Evolutionary conservation across 2,888 invertebrate species (phyloP).

Genomic region (Tinea semifulvella): DNA sequence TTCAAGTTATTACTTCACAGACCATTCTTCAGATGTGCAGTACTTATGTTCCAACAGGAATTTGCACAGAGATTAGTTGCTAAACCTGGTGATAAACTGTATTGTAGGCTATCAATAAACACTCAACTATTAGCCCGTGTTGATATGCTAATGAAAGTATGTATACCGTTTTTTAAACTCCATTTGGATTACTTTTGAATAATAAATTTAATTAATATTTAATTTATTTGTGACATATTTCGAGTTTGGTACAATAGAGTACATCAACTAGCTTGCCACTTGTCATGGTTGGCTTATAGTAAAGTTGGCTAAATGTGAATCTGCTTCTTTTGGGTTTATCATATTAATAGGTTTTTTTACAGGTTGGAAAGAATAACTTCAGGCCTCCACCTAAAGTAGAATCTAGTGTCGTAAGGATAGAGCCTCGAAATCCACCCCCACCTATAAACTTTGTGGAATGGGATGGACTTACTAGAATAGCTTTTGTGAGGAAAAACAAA

Average conservation of each 20-base stretch:
- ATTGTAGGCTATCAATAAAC: slow-evolving; percentile 95
- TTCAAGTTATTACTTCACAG: slow-evolving; percentile 93
- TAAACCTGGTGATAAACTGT: slow-evolving; percentile 96
- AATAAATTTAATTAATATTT: too few species aligned
- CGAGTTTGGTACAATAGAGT: too few species aligned
- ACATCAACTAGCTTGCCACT: too few species aligned
- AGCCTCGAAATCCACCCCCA: slow-evolving; percentile 97
- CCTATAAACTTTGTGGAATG: slow-evolving; percentile 96
- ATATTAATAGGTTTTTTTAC: slow-evolving; percentile 25
- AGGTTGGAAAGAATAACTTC: slow-evolving; percentile 98
- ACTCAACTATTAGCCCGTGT: slow-evolving; percentile 95
- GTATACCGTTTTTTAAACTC: too few species aligned
- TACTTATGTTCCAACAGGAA: slow-evolving; percentile 98
- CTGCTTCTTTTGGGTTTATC: not conserved
- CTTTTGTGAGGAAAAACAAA: slow-evolving; percentile 96
- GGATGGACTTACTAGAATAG: slow-evolving; percentile 96
- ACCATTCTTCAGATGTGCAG: slow-evolving; percentile 89
- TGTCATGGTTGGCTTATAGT: too few species aligned
- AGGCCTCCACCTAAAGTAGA: slow-evolving; percentile 99
- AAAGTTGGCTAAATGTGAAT: not conserved
- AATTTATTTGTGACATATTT: too few species aligned
- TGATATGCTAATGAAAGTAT: slow-evolving; percentile 94
- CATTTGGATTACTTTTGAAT: too few species aligned
- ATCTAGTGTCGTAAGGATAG: slow-evolving; percentile 96
- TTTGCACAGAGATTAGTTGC: slow-evolving; percentile 97